Base-by-base conservation (phyloP, 2,888 invertebrate species). In the Caenorhabditis becei region DNA sequence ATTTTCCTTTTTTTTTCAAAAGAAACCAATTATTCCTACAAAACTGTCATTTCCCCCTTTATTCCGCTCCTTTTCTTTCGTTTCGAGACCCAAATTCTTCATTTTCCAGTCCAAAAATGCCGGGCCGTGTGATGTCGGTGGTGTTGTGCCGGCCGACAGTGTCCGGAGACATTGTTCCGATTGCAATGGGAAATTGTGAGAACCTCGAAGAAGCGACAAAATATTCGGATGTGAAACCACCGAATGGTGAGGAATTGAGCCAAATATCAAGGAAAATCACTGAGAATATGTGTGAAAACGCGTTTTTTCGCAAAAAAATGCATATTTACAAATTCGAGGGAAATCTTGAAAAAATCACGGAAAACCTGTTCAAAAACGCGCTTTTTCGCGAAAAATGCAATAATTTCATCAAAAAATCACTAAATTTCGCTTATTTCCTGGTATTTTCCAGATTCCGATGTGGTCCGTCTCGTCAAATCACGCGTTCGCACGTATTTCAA, bases 401-500 rank as follows among this genome's bases (percentile, higher is more conserved):
- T n/a, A n/a, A n/a, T n/a, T n/a, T n/a, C n/a, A n/a, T n/a, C n/a
- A n/a, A n/a, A n/a, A n/a, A n/a, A n/a, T n/a, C n/a, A n/a, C n/a
- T n/a, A n/a, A n/a, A n/a, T n/a, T n/a, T n/a, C n/a, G n/a, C n/a
- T n/a, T n/a, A n/a, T n/a, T n/a, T n/a, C n/a, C n/a, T n/a, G n/a
- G n/a, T 58, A 28, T 20, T 32, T 66, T 62, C 32, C 74, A 71
- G 85, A 83, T 32, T 37, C 54, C n/a, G 85, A 85, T 18, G 65
- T 77, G n/a, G 65, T 71, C 1, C 41, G 59, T 44, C 35, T 85
- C 10, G 59, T 80, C 10, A 74, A 67, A 47, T 63, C 79, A 28
- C 78, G 84, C 11, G 70, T 84, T 1, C 49, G 80, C 11, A 84
- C 83, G 23, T 80, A 86, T 69, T 84, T 83, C 72, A 75, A 78